A percentile compares a stretch with the other conserved stretches of the same genome.
Evolutionary conservation across 2,888 invertebrate genomes (phyloP).

Genomic region (Volucella bombylans): DNA sequence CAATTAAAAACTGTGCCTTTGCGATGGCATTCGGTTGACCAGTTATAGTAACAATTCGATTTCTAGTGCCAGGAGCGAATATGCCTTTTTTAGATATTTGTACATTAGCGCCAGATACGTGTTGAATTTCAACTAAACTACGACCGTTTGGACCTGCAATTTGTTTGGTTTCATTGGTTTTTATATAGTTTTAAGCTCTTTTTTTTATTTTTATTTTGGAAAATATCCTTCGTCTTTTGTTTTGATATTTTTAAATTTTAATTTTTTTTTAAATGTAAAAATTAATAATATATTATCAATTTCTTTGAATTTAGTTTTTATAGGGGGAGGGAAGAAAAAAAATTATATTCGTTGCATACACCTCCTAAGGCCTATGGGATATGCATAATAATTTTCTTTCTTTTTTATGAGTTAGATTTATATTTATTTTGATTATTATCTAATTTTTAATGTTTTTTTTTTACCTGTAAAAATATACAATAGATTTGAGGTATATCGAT

Average conservation of each 20-base stretch:
- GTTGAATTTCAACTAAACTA: constrained; percentile 98
- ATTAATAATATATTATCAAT: background rate
- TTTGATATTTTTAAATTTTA: constrained; percentile 29
- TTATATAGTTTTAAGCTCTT: constrained; percentile 39
- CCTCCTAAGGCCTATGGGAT: constrained; percentile 55
- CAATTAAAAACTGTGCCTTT: constrained; percentile 96
- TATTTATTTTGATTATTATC: constrained; percentile 39
- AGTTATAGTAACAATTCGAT: constrained; percentile 97
- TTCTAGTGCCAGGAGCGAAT: constrained; percentile 97
- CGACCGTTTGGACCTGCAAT: constrained; percentile 94
- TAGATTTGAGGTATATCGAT: constrained; percentile 71
- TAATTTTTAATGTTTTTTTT: constrained; percentile 10
- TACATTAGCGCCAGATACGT: constrained; percentile 97
- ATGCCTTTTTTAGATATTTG: constrained; percentile 99
- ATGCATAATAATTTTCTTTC: constrained; percentile 10
- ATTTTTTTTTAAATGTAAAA: constrained; percentile 44
- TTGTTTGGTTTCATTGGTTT: constrained; percentile 73
- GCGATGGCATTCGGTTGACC: constrained; percentile 94
- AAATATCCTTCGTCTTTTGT: constrained; percentile 54
- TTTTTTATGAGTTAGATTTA: constrained; percentile 32
- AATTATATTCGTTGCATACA: constrained; percentile 66
- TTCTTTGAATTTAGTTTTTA: too few relatives aligned
- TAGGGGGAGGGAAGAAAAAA: background rate
- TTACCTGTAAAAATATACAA: constrained; percentile 68
- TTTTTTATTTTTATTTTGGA: constrained; percentile 20